Evolutionary conservation across 2,113 vertebrate species (phyloP), one percentile per base, ranked within the genome.

Genomic region (Edolisoma coerulescens): DNA sequence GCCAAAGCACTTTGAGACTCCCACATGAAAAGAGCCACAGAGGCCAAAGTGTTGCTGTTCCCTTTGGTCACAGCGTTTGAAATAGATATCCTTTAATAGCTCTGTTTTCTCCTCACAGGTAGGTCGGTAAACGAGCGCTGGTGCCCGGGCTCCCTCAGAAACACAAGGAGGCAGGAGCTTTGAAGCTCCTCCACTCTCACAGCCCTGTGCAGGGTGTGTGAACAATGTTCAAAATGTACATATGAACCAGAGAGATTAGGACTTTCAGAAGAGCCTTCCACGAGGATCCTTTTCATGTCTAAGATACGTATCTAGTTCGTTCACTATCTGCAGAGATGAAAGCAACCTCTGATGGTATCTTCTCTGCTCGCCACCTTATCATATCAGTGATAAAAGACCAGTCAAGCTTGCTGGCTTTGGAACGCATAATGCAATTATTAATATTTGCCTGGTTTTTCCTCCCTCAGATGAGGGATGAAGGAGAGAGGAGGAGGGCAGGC

Each of bases 311-410:
- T 86, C 87, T 89, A 45, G 59, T 28, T 71, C 92, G 59, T 94
- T 94, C 70, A 57, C 73, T 61, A 37, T 93, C 80, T 89, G 47
- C 76, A 64, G 68, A 87, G 89, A 97, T 92, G 94, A 97, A 96
- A 96, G 89, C 30, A 53, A 41, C 77, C 84, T 77, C 82, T 71
- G 90, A 96, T 92, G 57, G 47, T 77, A 87, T 95, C 95, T 73
- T 33, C 88, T 68, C 88, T 90, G 49, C 78, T 95, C 86, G 44
- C 47, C 54, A 56, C 24, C n/a, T 94, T 87, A 95, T 75, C 65
- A 42, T 35, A 74, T 41, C 64, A 47, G 21, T 52, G 68, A 97
- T 92, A 59, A 95, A 95, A 87, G 47, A 54, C 37, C 84, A 93
- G 75, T 19, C 41, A 20, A 73, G 50, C 54, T 95, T 75, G 54